Base-by-base conservation (phyloP, 2,113 vertebrate species). In the Stigmatopora nigra region DNA sequence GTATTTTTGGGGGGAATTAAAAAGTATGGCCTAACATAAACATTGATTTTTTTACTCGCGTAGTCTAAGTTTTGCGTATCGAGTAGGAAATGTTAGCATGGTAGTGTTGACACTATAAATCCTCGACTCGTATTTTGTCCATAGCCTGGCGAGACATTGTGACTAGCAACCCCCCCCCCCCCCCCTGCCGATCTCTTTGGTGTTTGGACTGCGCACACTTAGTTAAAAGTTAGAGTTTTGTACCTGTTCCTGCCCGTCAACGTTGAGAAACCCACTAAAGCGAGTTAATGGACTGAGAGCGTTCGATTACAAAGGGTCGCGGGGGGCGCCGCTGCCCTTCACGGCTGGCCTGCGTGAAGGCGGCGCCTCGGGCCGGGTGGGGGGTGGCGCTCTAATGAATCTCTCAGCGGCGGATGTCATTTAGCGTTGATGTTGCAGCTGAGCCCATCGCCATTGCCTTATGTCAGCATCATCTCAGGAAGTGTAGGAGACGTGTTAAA, bases 121-220 rank as follows among this genome's bases (percentile, higher is more conserved):
- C 77, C 66, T 7, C 31, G 73, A 67, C 17, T 78, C 70, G 73
- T 81, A 60, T 85, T 85, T 73, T 78, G 82, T 80, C 69, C 68
- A 78, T 10, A 41, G 38, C 38, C 1, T 8, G 6, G 38, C 38
- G 38, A 41, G 38, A 41, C 38, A 41, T 41, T 41, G 7, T 7
- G 38, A 41, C 38, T 31, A 31, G 25, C 38, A 10, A 41, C 38
- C 7, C 38, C 38, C 38, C 9, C 25, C 3, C 25, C 25, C 25
- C 25, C 25, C 25, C 25, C 25, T 3, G 25, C 25, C 38, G 38
- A 41, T 41, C 9, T 8, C 7, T 41, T 10, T 41, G 7, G 9
- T 41, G 38, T 41, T 10, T 41, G 38, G 6, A 41, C 38, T 41
- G 38, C 38, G 6, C 38, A 41, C 38, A 8, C 4, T 41, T 41